Conservation (phyloP, 2,888 invertebrate species). For the Tineola bisselliella region DNA sequence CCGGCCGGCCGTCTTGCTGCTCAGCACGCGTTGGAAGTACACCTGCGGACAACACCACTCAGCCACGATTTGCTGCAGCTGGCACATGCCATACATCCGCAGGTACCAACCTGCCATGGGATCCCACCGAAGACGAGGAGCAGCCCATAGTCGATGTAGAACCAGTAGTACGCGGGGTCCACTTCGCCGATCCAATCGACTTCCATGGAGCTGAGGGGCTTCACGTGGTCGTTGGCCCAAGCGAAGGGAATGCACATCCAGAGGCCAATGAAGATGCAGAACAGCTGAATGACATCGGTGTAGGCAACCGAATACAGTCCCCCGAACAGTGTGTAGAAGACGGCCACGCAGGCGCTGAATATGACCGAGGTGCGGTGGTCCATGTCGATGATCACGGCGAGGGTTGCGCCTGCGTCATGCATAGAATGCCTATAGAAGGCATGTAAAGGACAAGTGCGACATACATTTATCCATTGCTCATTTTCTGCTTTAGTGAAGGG, state of each 20-base stretch:
- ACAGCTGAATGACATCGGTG: slow-evolving; percentile 97
- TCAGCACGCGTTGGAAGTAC: slow-evolving; percentile 97
- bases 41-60: slow-evolving; percentile 67
- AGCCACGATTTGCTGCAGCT: too few species aligned
- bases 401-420: slow-evolving; percentile 89
- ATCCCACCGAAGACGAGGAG: slow-evolving; percentile 94
- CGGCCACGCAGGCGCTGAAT: slow-evolving; percentile 94
- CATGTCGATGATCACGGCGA: slow-evolving; percentile 97
- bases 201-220: slow-evolving; percentile 81
- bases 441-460: too few species aligned
- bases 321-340: slow-evolving; percentile 97
- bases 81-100: too few species aligned
- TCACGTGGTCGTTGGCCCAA: slow-evolving; percentile 86
- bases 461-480: too few species aligned
- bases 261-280: slow-evolving; percentile 97
- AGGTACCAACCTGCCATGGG: slow-evolving; percentile 85
- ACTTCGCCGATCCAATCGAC: slow-evolving; percentile 91
- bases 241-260: slow-evolving; percentile 99
- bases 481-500: too few species aligned
- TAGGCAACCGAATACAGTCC: slow-evolving; percentile 98
- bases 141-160: slow-evolving; percentile 88
- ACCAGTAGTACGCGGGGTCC: slow-evolving; percentile 77
- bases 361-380: slow-evolving; percentile 93
- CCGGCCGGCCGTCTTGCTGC: slow-evolving; percentile 92
- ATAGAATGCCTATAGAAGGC: too few species aligned